These are phyloP conservation scores for Helicoverpa zea DNA, from an alignment of 1,140 invertebrate genomes.

Conservation along the genomic window DNA sequence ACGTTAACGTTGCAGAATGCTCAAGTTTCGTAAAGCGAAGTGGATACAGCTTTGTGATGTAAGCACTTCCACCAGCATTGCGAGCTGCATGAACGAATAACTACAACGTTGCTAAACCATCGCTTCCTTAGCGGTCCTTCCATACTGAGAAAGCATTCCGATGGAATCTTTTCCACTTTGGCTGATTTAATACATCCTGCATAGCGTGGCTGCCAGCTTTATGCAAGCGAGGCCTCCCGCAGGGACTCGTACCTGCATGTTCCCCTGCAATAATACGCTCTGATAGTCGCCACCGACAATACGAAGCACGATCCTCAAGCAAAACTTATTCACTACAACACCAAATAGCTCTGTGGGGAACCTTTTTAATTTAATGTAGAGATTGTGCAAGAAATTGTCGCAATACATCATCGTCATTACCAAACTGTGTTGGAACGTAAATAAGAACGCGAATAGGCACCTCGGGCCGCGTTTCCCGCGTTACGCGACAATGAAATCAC, in stretches of 20 bases:
- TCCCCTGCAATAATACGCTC: constrained; percentile 21
- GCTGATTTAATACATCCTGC: constrained; percentile 44
- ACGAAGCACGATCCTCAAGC: not conserved
- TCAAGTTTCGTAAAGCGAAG: not conserved
- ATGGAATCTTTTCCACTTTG: constrained; percentile 43
- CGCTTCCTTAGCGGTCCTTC: constrained; percentile 28
- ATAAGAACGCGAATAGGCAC: constrained; percentile 44
- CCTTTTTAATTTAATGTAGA: constrained; percentile 41
- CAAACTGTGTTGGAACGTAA: constrained; percentile 39
- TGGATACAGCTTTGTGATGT: constrained; percentile 19
- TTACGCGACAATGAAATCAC: constrained; percentile 59
- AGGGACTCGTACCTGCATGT: constrained; percentile 16
- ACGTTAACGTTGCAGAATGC: not conserved
- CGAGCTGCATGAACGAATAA: constrained; percentile 28
- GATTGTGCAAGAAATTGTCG: constrained; percentile 27
- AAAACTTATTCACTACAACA: constrained; percentile 26
- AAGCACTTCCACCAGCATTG: constrained; percentile 6
- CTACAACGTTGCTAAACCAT: constrained; percentile 27
- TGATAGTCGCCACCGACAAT: not conserved
- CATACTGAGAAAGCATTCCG: constrained; percentile 38
- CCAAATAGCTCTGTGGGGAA: constrained; percentile 25
- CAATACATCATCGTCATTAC: constrained; percentile 49
- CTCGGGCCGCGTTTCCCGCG: constrained; percentile 42
- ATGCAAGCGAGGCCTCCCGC: constrained; percentile 36
- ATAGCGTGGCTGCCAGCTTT: constrained; percentile 27